Evolutionary conservation across 2,113 vertebrate species (phyloP).

Genomic region (Callocephalon fimbriatum): DNA sequence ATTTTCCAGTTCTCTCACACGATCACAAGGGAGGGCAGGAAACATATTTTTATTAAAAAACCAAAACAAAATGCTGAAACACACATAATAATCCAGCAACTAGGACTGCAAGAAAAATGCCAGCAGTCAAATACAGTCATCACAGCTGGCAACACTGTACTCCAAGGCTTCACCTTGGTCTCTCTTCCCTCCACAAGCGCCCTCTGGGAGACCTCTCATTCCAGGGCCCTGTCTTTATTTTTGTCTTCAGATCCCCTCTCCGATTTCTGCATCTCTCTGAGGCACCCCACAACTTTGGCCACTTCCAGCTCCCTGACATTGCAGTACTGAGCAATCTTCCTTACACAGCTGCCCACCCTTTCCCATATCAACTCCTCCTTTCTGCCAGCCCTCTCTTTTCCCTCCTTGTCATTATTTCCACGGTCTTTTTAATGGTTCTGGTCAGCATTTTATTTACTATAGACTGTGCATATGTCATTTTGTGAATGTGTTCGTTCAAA

Average conservation of each 20-base stretch:
- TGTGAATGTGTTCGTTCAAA: not conserved
- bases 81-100: not conserved
- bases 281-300: not conserved
- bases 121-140: not conserved
- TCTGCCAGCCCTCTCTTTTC: not conserved
- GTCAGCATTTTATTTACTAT: not conserved
- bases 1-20: not conserved
- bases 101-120: not conserved
- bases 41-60: not conserved
- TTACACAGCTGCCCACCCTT: not conserved
- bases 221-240: not conserved
- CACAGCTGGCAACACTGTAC: accelerated
- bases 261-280: not conserved
- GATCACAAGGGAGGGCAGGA: not conserved
- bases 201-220: not conserved
- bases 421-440: not conserved
- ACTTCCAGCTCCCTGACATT: not conserved
- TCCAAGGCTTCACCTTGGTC: not conserved
- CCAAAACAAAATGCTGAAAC: not conserved
- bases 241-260: not conserved
- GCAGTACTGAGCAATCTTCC: not conserved
- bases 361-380: not conserved
- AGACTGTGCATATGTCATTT: accelerated
- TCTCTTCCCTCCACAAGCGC: not conserved
- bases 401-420: not conserved